These are phyloP conservation scores for Globicephala melas DNA, from an alignment of 2,113 vertebrate genomes.

Conservation along the genomic window DNA sequence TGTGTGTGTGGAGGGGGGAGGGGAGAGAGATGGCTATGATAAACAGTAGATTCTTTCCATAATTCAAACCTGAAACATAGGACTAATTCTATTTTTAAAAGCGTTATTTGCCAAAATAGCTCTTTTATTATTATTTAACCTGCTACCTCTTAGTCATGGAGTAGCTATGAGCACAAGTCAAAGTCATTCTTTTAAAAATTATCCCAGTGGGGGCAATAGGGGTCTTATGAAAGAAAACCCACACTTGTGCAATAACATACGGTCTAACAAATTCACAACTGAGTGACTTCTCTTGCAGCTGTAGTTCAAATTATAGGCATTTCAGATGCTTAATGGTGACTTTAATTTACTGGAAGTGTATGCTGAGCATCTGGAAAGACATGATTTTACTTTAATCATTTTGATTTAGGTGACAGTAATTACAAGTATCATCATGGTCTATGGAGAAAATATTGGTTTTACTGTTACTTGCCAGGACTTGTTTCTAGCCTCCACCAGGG, in stretches of 20 bases:
- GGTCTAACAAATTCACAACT: slow-evolving; percentile 57
- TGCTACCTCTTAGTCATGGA: slow-evolving; percentile 2
- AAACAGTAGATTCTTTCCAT: background rate
- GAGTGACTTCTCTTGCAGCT: slow-evolving; percentile 62
- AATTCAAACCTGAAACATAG: slow-evolving; percentile 3
- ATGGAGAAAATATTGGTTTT: slow-evolving; percentile 53
- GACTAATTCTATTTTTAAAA: slow-evolving; percentile 56
- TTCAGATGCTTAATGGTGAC: slow-evolving; percentile 49
- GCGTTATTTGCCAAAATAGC: background rate
- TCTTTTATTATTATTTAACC: background rate
- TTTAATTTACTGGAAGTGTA: slow-evolving; percentile 63
- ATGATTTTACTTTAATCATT: slow-evolving; percentile 62
- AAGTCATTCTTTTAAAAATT: slow-evolving; percentile 58
- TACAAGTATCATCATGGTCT: slow-evolving; percentile 52
- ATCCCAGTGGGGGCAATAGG: slow-evolving; percentile 27
- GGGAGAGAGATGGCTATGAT: background rate
- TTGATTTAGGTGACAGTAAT: slow-evolving; percentile 75
- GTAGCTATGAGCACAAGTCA: background rate
- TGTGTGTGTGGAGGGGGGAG: background rate
- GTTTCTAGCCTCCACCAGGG: slow-evolving; percentile 5
- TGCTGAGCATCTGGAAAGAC: slow-evolving; percentile 60
- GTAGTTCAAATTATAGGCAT: slow-evolving; percentile 59
- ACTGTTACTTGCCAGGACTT: slow-evolving; percentile 46
- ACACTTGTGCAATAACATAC: slow-evolving; percentile 25
- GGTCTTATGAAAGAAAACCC: slow-evolving; percentile 19